Conservation (phyloP, 2,888 invertebrate species). For the Fissipunctia ypsillon region DNA sequence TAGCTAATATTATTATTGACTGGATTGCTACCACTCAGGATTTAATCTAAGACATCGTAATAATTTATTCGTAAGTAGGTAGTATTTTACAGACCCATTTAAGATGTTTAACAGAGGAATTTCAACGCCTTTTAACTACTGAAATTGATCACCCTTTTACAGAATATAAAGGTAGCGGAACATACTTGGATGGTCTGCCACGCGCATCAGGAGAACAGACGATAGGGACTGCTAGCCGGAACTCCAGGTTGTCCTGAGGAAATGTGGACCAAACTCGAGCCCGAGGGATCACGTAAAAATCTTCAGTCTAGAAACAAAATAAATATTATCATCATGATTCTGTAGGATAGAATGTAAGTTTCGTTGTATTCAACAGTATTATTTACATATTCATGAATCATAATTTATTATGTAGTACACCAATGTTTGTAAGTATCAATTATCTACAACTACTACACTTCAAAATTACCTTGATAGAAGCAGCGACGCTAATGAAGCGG, state of each 20-base stretch:
- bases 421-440: neutral
- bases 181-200: slow-evolving; percentile 29
- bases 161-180: neutral
- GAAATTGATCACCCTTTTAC: no score
- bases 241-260: slow-evolving; percentile 42
- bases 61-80: no score
- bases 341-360: neutral
- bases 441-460: slow-evolving; percentile 4
- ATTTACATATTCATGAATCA: slow-evolving; percentile 3
- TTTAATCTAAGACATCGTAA: no score
- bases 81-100: no score
- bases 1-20: no score
- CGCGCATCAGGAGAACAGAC: slow-evolving; percentile 20
- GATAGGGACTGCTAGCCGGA: slow-evolving; percentile 49
- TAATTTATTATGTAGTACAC: neutral
- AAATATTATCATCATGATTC: neutral
- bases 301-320: slow-evolving; percentile 51
- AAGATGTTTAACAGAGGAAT: no score
- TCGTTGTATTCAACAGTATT: neutral
- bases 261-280: slow-evolving; percentile 47
- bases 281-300: slow-evolving; percentile 50
- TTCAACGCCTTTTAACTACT: no score
- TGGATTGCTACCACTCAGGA: no score
- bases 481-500: neutral
- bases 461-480: slow-evolving; percentile 14